phyloP scores from a whole-genome alignment of 2,888 invertebrate species.

The Mythimna pallens region DNA sequence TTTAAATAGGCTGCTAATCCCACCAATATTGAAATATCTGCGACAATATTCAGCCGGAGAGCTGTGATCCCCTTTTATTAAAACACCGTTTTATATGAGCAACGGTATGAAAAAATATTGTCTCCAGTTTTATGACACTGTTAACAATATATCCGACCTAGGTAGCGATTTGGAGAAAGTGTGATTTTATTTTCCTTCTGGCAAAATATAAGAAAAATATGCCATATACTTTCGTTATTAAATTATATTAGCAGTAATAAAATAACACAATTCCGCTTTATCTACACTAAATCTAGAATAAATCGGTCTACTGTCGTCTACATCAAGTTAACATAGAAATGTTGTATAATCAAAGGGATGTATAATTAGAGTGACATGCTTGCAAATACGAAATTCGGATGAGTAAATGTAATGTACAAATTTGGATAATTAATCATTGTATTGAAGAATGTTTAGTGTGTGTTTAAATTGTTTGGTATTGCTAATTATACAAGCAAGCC shows the following conservation, averaged over 20 bases:
- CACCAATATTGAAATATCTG: conserved; percentile 90
- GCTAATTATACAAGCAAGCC: neutral
- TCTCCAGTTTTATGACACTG: conserved; percentile 69
- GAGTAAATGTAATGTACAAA: conserved; percentile 39
- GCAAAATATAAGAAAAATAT: conserved; percentile 47
- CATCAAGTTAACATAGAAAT: conserved; percentile 27
- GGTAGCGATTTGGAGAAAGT: conserved; percentile 61
- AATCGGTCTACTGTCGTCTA: conserved; percentile 18
- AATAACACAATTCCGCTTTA: conserved; percentile 27
- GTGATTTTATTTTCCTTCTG: conserved; percentile 56
- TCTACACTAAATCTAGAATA: conserved; percentile 29
- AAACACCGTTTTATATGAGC: conserved; percentile 85
- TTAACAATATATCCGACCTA: conserved; percentile 67
- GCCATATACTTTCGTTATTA: conserved; percentile 43
- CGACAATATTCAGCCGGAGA: conserved; percentile 87
- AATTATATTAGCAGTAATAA: conserved; percentile 45
- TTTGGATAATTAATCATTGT: conserved; percentile 37
- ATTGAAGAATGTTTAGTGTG: conserved; percentile 17
- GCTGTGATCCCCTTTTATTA: conserved; percentile 89
- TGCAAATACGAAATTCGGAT: conserved; percentile 31
- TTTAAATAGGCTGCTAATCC: conserved; percentile 90
- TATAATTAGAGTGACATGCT: conserved; percentile 46
- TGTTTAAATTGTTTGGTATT: neutral
- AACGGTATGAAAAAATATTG: conserved; percentile 79
- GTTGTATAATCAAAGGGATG: conserved; percentile 34